Percentiles rank a stretch among this genome's conserved stretches.
These are phyloP conservation scores for Bujurquina vittata DNA, from an alignment of 2,113 vertebrate species.

Conservation along the genomic window DNA sequence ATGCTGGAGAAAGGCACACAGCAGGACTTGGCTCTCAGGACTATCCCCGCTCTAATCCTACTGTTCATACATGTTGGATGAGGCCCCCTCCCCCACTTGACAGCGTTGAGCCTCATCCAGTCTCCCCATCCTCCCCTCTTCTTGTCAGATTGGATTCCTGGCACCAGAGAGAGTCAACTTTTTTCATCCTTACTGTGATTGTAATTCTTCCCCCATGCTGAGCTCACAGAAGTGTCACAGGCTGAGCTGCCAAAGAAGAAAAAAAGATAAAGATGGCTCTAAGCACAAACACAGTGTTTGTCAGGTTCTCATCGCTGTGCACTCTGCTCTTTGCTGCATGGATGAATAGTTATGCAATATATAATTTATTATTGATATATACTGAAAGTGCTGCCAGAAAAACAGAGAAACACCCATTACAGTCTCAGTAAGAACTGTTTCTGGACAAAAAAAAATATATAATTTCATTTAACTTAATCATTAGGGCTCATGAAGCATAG, in stretches of 20 bases:
- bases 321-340: background rate
- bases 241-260: background rate
- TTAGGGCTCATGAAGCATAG: too few relatives aligned
- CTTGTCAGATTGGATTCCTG: slow-evolving; percentile 22
- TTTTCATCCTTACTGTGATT: background rate
- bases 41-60: slow-evolving; percentile 36
- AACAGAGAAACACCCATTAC: background rate
- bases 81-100: slow-evolving; percentile 35
- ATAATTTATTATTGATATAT: slow-evolving; percentile 35
- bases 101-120: slow-evolving; percentile 9
- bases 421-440: background rate
- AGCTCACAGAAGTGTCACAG: slow-evolving; percentile 12
- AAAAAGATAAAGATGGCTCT: background rate
- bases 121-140: background rate
- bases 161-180: slow-evolving; percentile 29
- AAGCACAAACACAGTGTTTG: background rate
- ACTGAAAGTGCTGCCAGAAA: background rate
- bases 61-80: slow-evolving; percentile 51
- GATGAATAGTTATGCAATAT: slow-evolving; percentile 6
- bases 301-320: background rate
- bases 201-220: slow-evolving; percentile 12
- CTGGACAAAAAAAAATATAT: background rate
- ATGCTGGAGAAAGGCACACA: background rate
- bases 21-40: background rate
- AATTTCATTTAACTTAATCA: too few relatives aligned